A percentile compares a stretch with the other conserved stretches of the same genome.
These are phyloP conservation scores for Rhinoraja longicauda DNA, from an alignment of 2,797 vertebrate species.

Conservation along the genomic window DNA sequence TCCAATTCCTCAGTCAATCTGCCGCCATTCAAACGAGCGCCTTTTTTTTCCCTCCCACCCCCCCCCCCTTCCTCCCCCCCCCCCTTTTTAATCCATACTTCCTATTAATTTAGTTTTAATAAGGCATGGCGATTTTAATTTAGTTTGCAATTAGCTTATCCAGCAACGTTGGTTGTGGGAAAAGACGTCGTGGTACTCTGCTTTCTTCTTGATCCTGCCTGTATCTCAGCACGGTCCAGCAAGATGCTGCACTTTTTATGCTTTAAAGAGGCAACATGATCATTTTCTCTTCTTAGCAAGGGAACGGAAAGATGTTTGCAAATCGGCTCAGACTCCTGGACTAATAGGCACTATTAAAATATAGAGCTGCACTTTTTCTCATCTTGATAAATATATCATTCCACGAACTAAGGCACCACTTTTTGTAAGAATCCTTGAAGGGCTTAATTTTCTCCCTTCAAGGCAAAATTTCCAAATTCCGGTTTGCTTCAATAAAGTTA, in stretches of 20 bases:
- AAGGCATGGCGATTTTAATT: constrained; percentile 8
- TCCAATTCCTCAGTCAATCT: constrained; percentile 37
- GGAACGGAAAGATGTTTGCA: neutral
- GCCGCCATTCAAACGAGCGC: constrained; percentile 13
- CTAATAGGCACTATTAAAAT: neutral
- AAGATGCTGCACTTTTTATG: neutral
- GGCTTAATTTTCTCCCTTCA: neutral
- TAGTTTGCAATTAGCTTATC: neutral
- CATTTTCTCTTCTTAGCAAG: neutral
- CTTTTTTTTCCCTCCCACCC: neutral
- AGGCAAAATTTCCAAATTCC: neutral
- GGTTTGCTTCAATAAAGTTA: neutral
- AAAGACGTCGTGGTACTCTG: neutral
- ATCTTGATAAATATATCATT: neutral
- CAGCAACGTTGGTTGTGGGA: neutral
- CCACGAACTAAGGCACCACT: neutral
- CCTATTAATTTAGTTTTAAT: neutral
- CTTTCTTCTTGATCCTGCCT: neutral
- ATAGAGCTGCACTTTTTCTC: neutral
- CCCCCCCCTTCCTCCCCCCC: too few relatives aligned
- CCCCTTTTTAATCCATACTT: neutral
- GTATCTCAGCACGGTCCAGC: neutral
- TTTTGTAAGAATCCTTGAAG: neutral
- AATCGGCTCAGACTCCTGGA: neutral
- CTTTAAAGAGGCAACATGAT: neutral